Evolutionary conservation across 2,888 invertebrate species (phyloP), one percentile per base, ranked within the genome.

Genomic region (Pheosia gnoma): DNA sequence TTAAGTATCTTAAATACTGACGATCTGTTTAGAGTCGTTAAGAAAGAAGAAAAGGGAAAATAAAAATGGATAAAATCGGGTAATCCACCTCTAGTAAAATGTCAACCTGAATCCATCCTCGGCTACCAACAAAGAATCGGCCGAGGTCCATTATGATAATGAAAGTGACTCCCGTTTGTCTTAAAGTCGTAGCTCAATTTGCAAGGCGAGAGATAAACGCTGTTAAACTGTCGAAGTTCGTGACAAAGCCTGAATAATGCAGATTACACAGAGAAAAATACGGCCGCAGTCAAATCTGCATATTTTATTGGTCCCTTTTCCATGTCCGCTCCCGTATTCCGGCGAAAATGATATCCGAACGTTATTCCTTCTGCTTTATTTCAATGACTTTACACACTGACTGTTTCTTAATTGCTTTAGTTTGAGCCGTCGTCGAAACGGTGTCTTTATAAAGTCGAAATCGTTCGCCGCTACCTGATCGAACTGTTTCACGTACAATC

Each of bases 151-250:
- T 93, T 93, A 93, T 93, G 93, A 84, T 92, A 92, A 93, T 93
- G 91, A 93, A 91, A 92, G 89, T 89, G 91, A 91, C 88, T 92
- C 89, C 91, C 91, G 93, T 93, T 93, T 93, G 93, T 93, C 93
- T 93, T 91, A 89, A 93, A 93, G 92, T 93, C 93, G 93, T 91
- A 90, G 92, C 93, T 93, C 93, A 93, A 93, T 93, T 93, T 93
- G 93, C 93, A 91, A 93, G 90, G 90, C 90, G 91, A 90, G 91
- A 93, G 93, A 93, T 93, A 93, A 93, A 93, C 92, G 93, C 91
- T 92, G 93, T 92, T 93, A 93, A 93, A 93, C 93, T 92, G 93
- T 93, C 93, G 92, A 93, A 93, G 91, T 92, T 92, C 92, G 93
- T 92, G 92, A 92, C 93, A 90, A 90, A 91, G 93, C 90, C 92